These are phyloP conservation scores for Drosophila lacteicornis DNA, from an alignment of 1,140 invertebrate genomes.

Conservation along the genomic window DNA sequence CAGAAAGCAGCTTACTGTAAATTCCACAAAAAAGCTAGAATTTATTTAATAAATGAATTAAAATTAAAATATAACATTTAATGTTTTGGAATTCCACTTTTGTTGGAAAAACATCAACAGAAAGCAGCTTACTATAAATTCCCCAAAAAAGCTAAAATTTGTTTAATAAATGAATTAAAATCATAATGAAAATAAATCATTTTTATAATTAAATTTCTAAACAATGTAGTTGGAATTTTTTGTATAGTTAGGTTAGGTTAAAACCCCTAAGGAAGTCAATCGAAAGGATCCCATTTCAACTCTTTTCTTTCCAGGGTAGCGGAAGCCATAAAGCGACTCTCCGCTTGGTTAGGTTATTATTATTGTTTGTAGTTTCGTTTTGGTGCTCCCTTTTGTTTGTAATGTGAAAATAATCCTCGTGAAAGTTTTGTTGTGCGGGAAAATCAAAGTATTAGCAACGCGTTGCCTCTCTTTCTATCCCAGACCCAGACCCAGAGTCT, in stretches of 20 bases:
- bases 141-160: too few species aligned
- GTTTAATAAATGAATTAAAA: too few species aligned
- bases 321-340: conserved; percentile 33
- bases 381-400: conserved; percentile 67
- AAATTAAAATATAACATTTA: too few species aligned
- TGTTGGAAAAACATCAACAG: too few species aligned
- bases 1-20: too few species aligned
- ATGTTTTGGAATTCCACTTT: too few species aligned
- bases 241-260: too few species aligned
- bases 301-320: conserved; percentile 17
- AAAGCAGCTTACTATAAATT: too few species aligned
- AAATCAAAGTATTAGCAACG: conserved; percentile 75
- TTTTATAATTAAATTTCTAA: background rate
- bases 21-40: too few species aligned
- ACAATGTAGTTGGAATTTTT: too few species aligned
- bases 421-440: conserved; percentile 61
- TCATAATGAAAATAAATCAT: background rate
- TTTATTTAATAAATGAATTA: too few species aligned
- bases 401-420: conserved; percentile 78
- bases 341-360: conserved; percentile 52
- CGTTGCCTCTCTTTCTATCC: conserved; percentile 18
- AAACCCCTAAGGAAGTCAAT: background rate
- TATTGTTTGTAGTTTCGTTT: conserved; percentile 60
- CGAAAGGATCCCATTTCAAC: background rate
- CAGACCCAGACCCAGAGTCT: conserved; percentile 3